phyloP scores from a whole-genome alignment of 1,140 invertebrate species.

The Drosophila saltans region DNA sequence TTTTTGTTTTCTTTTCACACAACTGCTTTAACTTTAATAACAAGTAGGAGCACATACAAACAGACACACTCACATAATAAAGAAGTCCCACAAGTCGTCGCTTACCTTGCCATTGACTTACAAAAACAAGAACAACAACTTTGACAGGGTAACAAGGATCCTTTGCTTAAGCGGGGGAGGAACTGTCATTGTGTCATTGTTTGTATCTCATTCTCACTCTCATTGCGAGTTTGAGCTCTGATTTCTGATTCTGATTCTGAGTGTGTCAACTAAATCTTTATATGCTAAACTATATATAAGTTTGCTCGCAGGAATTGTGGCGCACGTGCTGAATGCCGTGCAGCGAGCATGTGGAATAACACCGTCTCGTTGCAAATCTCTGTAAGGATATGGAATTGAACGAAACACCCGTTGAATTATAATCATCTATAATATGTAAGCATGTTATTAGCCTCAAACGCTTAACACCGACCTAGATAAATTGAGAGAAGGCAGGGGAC shows the following conservation, averaged over 20 bases:
- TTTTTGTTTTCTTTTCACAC: constrained; percentile 14
- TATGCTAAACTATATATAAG: constrained; percentile 87
- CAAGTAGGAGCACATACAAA: constrained; percentile 21
- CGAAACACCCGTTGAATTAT: constrained; percentile 61
- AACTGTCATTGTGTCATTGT: neutral
- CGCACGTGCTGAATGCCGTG: constrained; percentile 87
- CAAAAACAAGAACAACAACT: constrained; percentile 24
- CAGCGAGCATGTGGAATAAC: constrained; percentile 88
- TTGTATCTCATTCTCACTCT: neutral
- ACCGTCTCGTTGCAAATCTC: constrained; percentile 88
- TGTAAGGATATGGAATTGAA: constrained; percentile 84
- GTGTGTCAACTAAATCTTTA: constrained; percentile 54
- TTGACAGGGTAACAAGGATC: neutral
- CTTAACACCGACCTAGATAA: neutral
- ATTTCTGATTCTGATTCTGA: neutral
- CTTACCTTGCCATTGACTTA: constrained; percentile 69
- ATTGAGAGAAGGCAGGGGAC: no score
- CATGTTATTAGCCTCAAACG: neutral
- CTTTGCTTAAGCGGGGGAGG: neutral
- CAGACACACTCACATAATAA: constrained; percentile 21
- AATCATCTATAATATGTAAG: constrained; percentile 45
- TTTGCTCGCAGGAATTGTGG: constrained; percentile 90
- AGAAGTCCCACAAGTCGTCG: constrained; percentile 41
- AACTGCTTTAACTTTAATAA: constrained; percentile 18
- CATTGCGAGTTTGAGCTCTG: neutral